Evolutionary conservation across 2,888 invertebrate genomes (phyloP), one percentile per base, ranked within the genome.

Genomic region (Suillia variegata): DNA sequence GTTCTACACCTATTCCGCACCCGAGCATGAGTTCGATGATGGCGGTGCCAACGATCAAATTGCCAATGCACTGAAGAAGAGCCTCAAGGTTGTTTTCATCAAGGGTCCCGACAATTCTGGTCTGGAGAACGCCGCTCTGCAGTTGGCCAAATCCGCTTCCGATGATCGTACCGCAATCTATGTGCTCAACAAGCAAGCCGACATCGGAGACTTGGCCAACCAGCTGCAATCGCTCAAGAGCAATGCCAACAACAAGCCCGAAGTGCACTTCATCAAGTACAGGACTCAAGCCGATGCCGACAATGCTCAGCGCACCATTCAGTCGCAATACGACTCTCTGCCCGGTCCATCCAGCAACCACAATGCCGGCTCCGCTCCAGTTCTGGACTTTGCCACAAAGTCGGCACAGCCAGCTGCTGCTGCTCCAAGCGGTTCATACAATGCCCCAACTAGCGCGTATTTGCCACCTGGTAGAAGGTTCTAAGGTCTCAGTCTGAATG

Each of bases 201-300:
- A 80, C 61, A 64, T 74, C 2, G 60, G 69, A 21, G 72, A 74
- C 31, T 60, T 79, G 58, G 67, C 73, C 60, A 71, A 73, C 54
- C 73, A 69, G 47, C 62, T 75, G 38, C 75, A 76, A 58, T 67
- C 69, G 53, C 52, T 73, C 38, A 73, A 70, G 42, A 59, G 61
- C 13, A 70, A 67, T 56, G 55, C 62, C 31, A 66, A 55, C 51
- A 69, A 73, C 54, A 76, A 72, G 61, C 78, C 78, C 20, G 78
- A 79, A 58, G 77, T 79, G 26, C 76, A 76, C 60, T 79, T 79
- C 56, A 76, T 80, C 54, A 80, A 80, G 57, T 80, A 80, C 62
- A 76, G 74, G 56, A 80, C 77, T 0, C 70, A 68, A 52, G 71
- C 74, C 57, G 80, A 80, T 70, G 80, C 79, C 2, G 71, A 74